A percentile compares a stretch with the other conserved stretches of the same genome.
phyloP scores from a whole-genome alignment of 1,140 invertebrate genomes.

The Meloidogyne hapla region DNA sequence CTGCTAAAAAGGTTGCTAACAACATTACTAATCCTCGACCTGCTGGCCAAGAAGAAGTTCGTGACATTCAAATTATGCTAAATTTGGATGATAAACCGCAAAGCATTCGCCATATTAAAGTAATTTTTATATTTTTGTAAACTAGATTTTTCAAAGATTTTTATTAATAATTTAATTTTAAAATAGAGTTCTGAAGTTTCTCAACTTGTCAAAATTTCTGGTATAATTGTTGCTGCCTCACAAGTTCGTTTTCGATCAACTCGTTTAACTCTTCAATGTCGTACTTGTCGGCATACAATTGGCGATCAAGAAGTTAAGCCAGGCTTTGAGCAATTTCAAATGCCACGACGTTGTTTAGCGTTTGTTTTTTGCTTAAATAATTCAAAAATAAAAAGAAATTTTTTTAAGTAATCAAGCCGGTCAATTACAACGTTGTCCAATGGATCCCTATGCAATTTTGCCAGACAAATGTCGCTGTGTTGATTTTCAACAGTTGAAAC shows the following conservation, averaged over 20 bases:
- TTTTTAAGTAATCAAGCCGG: slow-evolving; percentile 75
- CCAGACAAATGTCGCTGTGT: slow-evolving; percentile 96
- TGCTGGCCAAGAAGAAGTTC: slow-evolving; percentile 81
- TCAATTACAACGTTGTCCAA: slow-evolving; percentile 79
- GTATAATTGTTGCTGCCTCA: slow-evolving; percentile 90
- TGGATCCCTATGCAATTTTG: slow-evolving; percentile 95
- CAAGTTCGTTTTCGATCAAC: slow-evolving; percentile 91
- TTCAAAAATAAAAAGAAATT: too few species aligned
- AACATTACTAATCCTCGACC: slow-evolving; percentile 88
- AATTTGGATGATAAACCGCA: slow-evolving; percentile 80
- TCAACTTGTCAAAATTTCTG: slow-evolving; percentile 86
- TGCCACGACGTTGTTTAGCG: slow-evolving; percentile 86
- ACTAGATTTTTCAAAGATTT: not conserved
- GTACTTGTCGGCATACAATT: slow-evolving; percentile 84
- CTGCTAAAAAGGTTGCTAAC: slow-evolving; percentile 92
- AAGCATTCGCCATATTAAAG: slow-evolving; percentile 81
- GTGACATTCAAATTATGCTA: slow-evolving; percentile 90
- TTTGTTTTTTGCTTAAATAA: slow-evolving; percentile 72
- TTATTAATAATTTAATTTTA: slow-evolving; percentile 16
- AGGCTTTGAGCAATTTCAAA: slow-evolving; percentile 90
- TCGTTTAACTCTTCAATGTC: slow-evolving; percentile 89
- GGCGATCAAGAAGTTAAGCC: slow-evolving; percentile 86
- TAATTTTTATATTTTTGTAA: slow-evolving; percentile 66
- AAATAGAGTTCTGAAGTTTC: slow-evolving; percentile 89
- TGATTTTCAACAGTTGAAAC: slow-evolving; percentile 82